phyloP scores from a whole-genome alignment of 1,140 invertebrate species.

The Octopus bimaculoides region DNA sequence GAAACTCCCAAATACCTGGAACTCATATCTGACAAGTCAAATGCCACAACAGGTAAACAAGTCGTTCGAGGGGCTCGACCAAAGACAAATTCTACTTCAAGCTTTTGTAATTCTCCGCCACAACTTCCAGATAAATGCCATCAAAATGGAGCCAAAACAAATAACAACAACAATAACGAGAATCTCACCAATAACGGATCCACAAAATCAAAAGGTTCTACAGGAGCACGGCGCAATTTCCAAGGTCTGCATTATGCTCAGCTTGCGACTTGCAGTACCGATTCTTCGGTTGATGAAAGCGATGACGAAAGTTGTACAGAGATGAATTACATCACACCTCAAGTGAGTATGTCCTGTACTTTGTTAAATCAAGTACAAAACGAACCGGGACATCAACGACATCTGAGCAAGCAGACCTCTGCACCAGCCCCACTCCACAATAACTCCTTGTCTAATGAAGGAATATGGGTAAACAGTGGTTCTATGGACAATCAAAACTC shows the following conservation, averaged over 20 bases:
- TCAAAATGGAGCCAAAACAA: neutral
- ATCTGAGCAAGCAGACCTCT: slow-evolving; percentile 3
- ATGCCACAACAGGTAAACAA: neutral
- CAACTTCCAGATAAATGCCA: neutral
- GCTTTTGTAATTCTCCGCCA: neutral
- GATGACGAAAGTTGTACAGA: neutral
- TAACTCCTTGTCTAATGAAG: slow-evolving; percentile 4
- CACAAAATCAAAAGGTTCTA: neutral
- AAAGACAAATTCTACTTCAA: neutral
- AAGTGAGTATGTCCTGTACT: slow-evolving; percentile 3
- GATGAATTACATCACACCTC: slow-evolving; percentile 4
- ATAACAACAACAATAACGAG: neutral
- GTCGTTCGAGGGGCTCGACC: neutral
- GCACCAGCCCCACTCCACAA: neutral
- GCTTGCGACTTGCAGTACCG: slow-evolving; percentile 1
- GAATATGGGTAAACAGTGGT: neutral
- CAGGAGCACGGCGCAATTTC: neutral
- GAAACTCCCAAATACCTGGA: slow-evolving; percentile 11
- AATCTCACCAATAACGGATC: neutral
- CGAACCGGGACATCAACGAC: neutral
- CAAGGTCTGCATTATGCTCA: slow-evolving; percentile 11
- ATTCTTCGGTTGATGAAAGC: neutral
- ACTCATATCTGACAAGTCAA: neutral
- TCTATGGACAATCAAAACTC: slow-evolving; percentile 3
- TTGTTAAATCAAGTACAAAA: neutral